phyloP scores from a whole-genome alignment of 64 coral and sea anemone species.

The Pocillopora verrucosa region DNA sequence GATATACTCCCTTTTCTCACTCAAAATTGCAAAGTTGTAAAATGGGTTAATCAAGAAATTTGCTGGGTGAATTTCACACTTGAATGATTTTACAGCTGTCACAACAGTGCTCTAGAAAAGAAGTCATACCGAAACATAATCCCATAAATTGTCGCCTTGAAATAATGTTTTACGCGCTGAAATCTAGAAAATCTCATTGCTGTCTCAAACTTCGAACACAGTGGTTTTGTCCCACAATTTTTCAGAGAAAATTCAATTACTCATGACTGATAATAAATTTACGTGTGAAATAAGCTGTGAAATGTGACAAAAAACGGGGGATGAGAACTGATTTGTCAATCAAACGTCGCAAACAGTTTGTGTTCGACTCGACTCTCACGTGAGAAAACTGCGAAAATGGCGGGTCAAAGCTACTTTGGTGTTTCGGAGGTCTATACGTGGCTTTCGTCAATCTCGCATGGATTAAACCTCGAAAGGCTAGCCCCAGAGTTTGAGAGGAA shows the following conservation, averaged over 20 bases:
- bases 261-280: neutral
- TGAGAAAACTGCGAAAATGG: too few species aligned
- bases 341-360: neutral
- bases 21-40: neutral
- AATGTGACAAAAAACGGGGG: too few species aligned
- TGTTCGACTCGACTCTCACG: too few species aligned
- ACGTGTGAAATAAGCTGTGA: too few species aligned
- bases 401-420: too few species aligned
- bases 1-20: neutral
- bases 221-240: neutral
- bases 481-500: too few species aligned
- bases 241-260: neutral
- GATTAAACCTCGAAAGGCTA: too few species aligned
- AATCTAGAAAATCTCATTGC: too few species aligned
- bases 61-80: neutral
- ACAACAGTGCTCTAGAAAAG: neutral
- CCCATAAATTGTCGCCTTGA: neutral
- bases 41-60: neutral
- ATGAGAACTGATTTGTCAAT: neutral
- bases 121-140: neutral
- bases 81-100: neutral
- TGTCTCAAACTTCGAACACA: too few species aligned
- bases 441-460: too few species aligned
- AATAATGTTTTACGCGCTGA: neutral
- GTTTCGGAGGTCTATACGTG: too few species aligned